Percentiles rank a stretch among this genome's conserved stretches.
phyloP scores from a whole-genome alignment of 2,888 invertebrate genomes.

The Athripsodes cinereus region DNA sequence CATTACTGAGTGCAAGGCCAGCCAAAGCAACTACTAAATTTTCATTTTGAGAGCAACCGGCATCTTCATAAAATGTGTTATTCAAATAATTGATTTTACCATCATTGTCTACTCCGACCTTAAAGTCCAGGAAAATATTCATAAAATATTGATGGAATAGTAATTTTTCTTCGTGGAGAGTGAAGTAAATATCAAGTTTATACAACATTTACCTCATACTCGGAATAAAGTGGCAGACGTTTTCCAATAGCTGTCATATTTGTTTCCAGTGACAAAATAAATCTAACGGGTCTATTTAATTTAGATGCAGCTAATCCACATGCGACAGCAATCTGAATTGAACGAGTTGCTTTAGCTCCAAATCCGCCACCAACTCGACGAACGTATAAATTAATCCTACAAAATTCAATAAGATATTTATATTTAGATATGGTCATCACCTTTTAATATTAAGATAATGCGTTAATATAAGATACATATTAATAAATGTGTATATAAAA shows the following conservation, averaged over 20 bases:
- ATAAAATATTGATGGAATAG: neutral
- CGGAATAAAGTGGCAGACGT: conserved; percentile 41
- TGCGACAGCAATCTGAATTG: conserved; percentile 52
- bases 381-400: conserved; percentile 64
- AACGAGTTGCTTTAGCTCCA: conserved; percentile 69
- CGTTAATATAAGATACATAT: too few relatives aligned
- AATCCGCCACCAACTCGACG: conserved; percentile 76
- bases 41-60: conserved; percentile 42
- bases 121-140: conserved; percentile 23
- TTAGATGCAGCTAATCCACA: conserved; percentile 62
- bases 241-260: conserved; percentile 60
- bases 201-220: conserved; percentile 45
- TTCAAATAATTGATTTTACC: conserved; percentile 54
- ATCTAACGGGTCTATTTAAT: conserved; percentile 54
- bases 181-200: neutral
- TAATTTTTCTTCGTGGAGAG: neutral
- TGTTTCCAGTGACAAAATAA: conserved; percentile 57
- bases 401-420: conserved; percentile 19
- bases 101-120: conserved; percentile 49
- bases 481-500: too few relatives aligned
- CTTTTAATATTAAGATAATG: neutral
- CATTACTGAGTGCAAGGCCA: conserved; percentile 35
- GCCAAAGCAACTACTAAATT: conserved; percentile 31
- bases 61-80: conserved; percentile 38
- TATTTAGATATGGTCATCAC: neutral